Evolutionary conservation across 2,113 vertebrate genomes (phyloP).

Genomic region (Gobiocypris rarus): DNA sequence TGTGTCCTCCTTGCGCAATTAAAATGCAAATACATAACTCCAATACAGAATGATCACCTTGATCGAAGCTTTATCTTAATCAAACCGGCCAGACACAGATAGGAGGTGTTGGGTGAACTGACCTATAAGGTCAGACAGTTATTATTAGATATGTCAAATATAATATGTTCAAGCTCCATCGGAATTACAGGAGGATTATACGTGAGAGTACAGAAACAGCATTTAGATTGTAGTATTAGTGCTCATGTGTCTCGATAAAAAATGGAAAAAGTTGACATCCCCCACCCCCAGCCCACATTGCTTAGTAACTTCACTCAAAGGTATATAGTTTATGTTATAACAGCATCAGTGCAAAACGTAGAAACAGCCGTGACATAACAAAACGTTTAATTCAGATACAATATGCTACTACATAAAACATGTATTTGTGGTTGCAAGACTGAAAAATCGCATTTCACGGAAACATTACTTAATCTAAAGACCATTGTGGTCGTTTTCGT

Average conservation of each 20-base stretch:
- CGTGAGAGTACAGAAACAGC: slow-evolving; percentile 70
- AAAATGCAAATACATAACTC: neutral
- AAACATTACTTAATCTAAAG: neutral
- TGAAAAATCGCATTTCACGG: slow-evolving; percentile 2
- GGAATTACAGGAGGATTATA: slow-evolving; percentile 77
- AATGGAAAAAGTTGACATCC: slow-evolving; percentile 1
- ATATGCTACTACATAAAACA: too few species aligned
- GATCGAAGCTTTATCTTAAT: slow-evolving; percentile 84
- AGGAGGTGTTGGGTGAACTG: slow-evolving; percentile 80
- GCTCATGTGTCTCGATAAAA: neutral
- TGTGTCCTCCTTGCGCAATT: neutral
- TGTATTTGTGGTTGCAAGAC: neutral
- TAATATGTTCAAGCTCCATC: slow-evolving; percentile 81
- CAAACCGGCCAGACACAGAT: slow-evolving; percentile 84
- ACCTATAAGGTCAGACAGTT: slow-evolving; percentile 68
- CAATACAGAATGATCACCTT: slow-evolving; percentile 80
- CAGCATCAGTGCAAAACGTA: neutral
- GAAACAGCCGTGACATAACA: neutral
- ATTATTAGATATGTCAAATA: slow-evolving; percentile 85
- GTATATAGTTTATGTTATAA: neutral
- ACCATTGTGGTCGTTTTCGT: neutral
- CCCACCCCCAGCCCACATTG: neutral
- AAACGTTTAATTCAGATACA: too few species aligned
- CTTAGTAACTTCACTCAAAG: neutral
- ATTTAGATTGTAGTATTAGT: neutral